Evolutionary conservation across 2,888 invertebrate species (phyloP).

Genomic region (Cheilosia impressa): DNA sequence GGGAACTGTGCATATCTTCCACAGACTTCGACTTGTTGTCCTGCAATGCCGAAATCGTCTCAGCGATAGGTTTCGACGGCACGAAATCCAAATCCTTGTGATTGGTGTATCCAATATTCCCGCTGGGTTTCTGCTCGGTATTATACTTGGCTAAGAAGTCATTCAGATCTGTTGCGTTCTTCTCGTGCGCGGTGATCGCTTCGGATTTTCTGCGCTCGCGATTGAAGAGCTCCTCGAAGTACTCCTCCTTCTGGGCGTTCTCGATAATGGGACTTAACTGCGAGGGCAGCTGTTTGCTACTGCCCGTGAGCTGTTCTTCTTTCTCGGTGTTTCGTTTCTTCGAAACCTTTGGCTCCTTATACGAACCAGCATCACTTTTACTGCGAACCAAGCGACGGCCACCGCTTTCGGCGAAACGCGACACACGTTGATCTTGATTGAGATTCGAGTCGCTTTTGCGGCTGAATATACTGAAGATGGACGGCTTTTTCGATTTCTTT

Average conservation of each 20-base stretch:
- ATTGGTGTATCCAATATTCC: constrained; percentile 85
- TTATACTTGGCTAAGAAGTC: constrained; percentile 80
- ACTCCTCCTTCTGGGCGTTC: constrained; percentile 89
- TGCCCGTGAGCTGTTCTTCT: constrained; percentile 81
- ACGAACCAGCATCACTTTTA: constrained; percentile 87
- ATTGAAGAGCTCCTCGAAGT: constrained; percentile 84
- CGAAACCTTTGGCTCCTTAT: constrained; percentile 76
- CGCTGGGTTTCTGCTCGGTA: constrained; percentile 81
- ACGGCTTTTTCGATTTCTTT: constrained; percentile 85
- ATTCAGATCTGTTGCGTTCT: constrained; percentile 80
- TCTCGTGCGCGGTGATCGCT: constrained; percentile 81
- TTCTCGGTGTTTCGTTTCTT: constrained; percentile 85
- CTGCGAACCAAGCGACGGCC: constrained; percentile 85
- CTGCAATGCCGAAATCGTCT: constrained; percentile 82
- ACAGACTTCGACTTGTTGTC: constrained; percentile 83
- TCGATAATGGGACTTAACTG: constrained; percentile 93
- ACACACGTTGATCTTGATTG: constrained; percentile 81
- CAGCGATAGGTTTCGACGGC: constrained; percentile 83
- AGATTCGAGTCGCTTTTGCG: constrained; percentile 86
- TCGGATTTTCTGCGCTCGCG: constrained; percentile 82
- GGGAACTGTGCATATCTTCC: constrained; percentile 89
- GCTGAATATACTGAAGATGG: constrained; percentile 87
- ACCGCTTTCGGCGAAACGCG: constrained; percentile 84
- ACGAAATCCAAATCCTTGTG: constrained; percentile 84
- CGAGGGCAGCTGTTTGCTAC: constrained; percentile 85